Evolutionary conservation across 1,140 invertebrate genomes (phyloP).

Genomic region (Meloidogyne hapla): DNA sequence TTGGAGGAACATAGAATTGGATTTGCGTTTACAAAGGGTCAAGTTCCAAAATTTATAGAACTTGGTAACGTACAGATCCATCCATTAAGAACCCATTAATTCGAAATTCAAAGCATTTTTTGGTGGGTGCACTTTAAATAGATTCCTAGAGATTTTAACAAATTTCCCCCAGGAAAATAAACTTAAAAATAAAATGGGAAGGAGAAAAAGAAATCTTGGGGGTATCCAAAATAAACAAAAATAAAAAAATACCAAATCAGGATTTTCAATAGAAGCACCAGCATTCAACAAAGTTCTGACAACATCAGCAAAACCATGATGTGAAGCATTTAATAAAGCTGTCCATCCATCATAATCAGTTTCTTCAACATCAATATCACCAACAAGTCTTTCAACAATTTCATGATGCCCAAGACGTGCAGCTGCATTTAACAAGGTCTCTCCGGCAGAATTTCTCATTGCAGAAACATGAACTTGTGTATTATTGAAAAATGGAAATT

Average conservation of each 20-base stretch:
- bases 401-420: conserved; percentile 51
- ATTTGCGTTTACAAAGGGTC: too few species aligned
- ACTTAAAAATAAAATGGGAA: too few species aligned
- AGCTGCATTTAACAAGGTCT: conserved; percentile 59
- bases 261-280: conserved; percentile 81
- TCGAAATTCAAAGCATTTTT: too few species aligned
- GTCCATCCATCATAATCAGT: conserved; percentile 80
- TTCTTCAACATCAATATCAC: conserved; percentile 49
- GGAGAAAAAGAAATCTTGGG: too few species aligned
- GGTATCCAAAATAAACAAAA: conserved; percentile 65
- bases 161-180: too few species aligned
- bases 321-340: conserved; percentile 81
- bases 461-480: conserved; percentile 27
- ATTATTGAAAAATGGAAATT: conserved; percentile 29
- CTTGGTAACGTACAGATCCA: too few species aligned
- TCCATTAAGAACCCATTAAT: too few species aligned
- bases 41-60: too few species aligned
- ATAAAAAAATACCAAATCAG: conserved; percentile 73
- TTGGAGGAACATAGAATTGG: too few species aligned
- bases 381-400: conserved; percentile 42
- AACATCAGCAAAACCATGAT: conserved; percentile 81
- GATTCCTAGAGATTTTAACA: too few species aligned
- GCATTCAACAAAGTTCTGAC: conserved; percentile 81
- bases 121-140: too few species aligned
- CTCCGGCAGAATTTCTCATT: conserved; percentile 49